A percentile compares a stretch with the other conserved stretches of the same genome.
Conservation (phyloP, 2,797 vertebrate species). For the Neosilurus hyrtlii region DNA sequence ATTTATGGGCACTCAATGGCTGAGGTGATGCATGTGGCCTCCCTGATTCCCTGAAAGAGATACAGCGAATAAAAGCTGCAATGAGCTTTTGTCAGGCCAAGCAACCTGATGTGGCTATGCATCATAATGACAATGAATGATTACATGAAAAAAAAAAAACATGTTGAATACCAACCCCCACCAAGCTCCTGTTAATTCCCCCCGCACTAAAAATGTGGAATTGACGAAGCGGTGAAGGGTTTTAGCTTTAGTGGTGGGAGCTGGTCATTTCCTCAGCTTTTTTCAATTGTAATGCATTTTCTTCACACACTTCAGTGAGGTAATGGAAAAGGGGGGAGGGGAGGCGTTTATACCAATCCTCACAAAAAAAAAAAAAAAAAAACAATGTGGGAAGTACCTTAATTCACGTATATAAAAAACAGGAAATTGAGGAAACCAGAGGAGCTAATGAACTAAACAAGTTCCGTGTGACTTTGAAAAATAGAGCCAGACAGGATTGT, state of each 20-base stretch:
- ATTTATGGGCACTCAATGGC: constrained; percentile 75
- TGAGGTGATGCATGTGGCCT: constrained; percentile 68
- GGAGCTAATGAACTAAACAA: constrained; percentile 19
- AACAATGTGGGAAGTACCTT: constrained; percentile 44
- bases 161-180: constrained; percentile 23
- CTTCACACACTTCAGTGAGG: constrained; percentile 60
- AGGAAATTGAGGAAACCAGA: constrained; percentile 48
- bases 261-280: constrained; percentile 66
- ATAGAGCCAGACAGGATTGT: neutral
- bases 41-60: constrained; percentile 75
- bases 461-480: constrained; percentile 14
- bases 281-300: constrained; percentile 65
- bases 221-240: constrained; percentile 57
- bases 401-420: constrained; percentile 55
- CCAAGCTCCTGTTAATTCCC: constrained; percentile 59
- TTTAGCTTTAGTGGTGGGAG: constrained; percentile 37
- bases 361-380: neutral
- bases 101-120: constrained; percentile 68
- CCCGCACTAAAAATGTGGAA: constrained; percentile 59
- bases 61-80: constrained; percentile 70
- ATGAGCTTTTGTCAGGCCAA: constrained; percentile 73
- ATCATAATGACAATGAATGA: constrained; percentile 77
- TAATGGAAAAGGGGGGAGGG: constrained; percentile 62
- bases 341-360: constrained; percentile 58
- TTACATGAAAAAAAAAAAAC: constrained; percentile 61